Evolutionary conservation across 1,140 invertebrate species (phyloP), one percentile per base, ranked within the genome.

Genomic region (Drosophila nigromelanica): DNA sequence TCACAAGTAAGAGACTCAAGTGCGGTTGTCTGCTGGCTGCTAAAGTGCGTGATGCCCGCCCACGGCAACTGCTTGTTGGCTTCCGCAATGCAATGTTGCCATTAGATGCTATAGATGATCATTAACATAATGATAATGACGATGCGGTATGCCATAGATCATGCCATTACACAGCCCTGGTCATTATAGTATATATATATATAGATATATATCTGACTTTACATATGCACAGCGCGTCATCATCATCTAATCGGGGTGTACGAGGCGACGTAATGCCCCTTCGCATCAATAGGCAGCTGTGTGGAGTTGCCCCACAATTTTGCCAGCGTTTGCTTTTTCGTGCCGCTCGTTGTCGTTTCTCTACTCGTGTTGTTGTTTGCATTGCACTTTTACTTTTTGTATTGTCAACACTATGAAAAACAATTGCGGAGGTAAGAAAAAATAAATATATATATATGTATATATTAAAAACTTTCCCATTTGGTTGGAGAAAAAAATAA

Each of bases 321-420:
- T 63, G 42, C 45, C 45, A 47, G 40, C 50, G 51, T 62, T 52
- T 55, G 56, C 39, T 39, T 7, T 48, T 27, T 71, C 54, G 39
- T 30, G 30, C 30, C 58, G 37, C 42, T 14, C 12, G 18, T 10
- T 40, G 21, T 50, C 21, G 8, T 35, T 35, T 35, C 40, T 5
- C 27, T 8, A 40, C 35, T 33, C 14, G 39, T 37, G 55, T 35
- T 27, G 24, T 27, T 27, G 27, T 27, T 27, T 27, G 27, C 5
- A 27, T 73, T 68, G 50, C 80, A 81, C 81, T 86, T 74, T 74
- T 74, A 74, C 81, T 86, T 82, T 82, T 86, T 56, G 62, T 81
- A 80, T 86, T 87, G 82, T 87, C 80, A 83, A 80, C 80, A 75
- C 66, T 70, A 70, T 71, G 62, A 66, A 75, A 66, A 69, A 71